These are phyloP conservation scores for Apogon hyalosoma DNA, from an alignment of 2,797 vertebrate species.

Conservation along the genomic window DNA sequence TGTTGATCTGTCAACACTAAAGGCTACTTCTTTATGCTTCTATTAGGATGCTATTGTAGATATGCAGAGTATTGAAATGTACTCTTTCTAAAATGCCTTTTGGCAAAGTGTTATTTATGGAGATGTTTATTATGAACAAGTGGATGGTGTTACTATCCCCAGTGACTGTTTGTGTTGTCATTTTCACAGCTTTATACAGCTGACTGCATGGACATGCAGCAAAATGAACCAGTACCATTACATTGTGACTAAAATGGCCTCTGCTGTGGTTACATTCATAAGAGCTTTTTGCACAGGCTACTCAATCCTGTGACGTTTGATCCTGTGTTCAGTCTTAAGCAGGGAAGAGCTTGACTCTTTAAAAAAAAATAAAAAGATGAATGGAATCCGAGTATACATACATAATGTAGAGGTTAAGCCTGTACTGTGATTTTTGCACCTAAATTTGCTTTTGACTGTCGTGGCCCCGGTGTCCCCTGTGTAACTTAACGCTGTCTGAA, in stretches of 20 bases:
- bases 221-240: slow-evolving; percentile 34
- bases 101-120: slow-evolving; percentile 65
- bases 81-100: slow-evolving; percentile 9
- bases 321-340: slow-evolving; percentile 24
- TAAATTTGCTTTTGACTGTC: slow-evolving; percentile 8
- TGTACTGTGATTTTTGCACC: slow-evolving; percentile 51
- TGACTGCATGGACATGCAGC: slow-evolving; percentile 24
- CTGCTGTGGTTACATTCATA: slow-evolving; percentile 56
- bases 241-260: slow-evolving; percentile 41
- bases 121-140: slow-evolving; percentile 35
- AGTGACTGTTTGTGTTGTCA: slow-evolving; percentile 24
- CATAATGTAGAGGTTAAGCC: slow-evolving; percentile 22
- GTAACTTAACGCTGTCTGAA: slow-evolving; percentile 1
- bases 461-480: not conserved
- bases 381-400: not conserved
- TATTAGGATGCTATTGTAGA: slow-evolving; percentile 54
- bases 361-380: not conserved
- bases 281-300: slow-evolving; percentile 44
- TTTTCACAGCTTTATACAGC: slow-evolving; percentile 33
- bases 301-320: slow-evolving; percentile 36
- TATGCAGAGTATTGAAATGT: slow-evolving; percentile 29
- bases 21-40: slow-evolving; percentile 52
- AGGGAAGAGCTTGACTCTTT: slow-evolving; percentile 5
- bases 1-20: slow-evolving; percentile 74
- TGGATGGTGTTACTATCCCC: slow-evolving; percentile 36